Percentiles rank a stretch among this genome's conserved stretches.
phyloP scores from a whole-genome alignment of 2,888 invertebrate species.

The Polymixis flavicincta region DNA sequence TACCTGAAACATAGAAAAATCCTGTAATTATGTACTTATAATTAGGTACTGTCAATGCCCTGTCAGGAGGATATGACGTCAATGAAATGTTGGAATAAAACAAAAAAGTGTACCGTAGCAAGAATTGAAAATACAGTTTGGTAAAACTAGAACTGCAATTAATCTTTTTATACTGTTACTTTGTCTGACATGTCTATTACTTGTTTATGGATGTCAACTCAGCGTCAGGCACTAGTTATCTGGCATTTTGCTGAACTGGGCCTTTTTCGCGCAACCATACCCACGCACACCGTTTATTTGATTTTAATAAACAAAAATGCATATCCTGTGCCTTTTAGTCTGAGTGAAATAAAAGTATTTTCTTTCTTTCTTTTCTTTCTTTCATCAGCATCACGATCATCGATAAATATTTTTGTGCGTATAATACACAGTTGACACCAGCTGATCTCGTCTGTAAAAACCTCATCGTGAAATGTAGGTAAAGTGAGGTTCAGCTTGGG shows the following conservation, averaged over 20 bases:
- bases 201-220: not conserved
- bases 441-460: not conserved
- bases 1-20: not conserved
- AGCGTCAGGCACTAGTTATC: too few species aligned
- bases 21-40: not conserved
- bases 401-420: not conserved
- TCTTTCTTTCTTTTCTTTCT: too few species aligned
- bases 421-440: not conserved
- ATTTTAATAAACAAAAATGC: too few species aligned
- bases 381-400: too few species aligned
- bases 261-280: too few species aligned
- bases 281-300: too few species aligned
- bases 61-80: conserved; percentile 4
- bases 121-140: conserved; percentile 5
- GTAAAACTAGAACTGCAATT: not conserved
- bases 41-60: not conserved
- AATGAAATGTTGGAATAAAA: not conserved
- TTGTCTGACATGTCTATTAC: not conserved
- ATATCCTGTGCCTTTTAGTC: too few species aligned
- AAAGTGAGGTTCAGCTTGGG: too few species aligned
- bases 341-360: too few species aligned
- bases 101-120: conserved; percentile 4
- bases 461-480: too few species aligned
- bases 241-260: too few species aligned
- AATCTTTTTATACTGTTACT: not conserved